Percentiles rank a stretch among this genome's conserved stretches.
Conservation (phyloP, 2,113 vertebrate genomes). For the Mustelus asterias region DNA sequence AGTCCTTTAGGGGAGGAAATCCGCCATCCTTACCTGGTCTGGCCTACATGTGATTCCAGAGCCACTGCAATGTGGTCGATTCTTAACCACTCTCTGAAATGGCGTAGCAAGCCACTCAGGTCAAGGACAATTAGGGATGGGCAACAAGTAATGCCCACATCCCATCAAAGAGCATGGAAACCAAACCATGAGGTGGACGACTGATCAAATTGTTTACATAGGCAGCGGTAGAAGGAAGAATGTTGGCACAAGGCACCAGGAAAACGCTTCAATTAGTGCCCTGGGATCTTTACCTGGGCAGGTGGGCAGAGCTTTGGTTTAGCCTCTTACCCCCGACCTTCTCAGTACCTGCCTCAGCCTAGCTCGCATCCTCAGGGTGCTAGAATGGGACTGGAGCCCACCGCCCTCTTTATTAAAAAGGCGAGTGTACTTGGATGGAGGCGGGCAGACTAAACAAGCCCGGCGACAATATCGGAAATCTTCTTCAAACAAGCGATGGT, state of each 20-base stretch:
- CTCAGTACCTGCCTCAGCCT: background rate
- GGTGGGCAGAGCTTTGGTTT: background rate
- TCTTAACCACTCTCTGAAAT: no score
- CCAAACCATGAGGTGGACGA: background rate
- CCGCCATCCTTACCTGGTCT: no score
- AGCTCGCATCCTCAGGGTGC: background rate
- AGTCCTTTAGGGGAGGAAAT: no score
- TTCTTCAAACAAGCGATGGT: background rate
- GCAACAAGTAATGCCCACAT: no score
- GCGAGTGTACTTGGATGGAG: background rate
- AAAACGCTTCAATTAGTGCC: background rate
- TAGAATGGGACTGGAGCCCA: background rate
- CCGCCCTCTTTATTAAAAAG: background rate
- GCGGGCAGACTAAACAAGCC: background rate
- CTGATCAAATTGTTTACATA: background rate
- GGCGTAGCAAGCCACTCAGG: no score
- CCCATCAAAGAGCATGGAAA: no score
- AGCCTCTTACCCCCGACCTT: background rate
- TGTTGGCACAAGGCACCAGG: background rate
- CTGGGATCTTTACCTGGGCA: background rate
- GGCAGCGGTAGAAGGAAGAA: background rate
- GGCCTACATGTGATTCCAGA: no score
- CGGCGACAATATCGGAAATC: background rate
- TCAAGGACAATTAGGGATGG: no score
- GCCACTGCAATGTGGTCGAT: no score